Conservation (phyloP, 2,113 vertebrate genomes). For the Euleptes europaea region DNA sequence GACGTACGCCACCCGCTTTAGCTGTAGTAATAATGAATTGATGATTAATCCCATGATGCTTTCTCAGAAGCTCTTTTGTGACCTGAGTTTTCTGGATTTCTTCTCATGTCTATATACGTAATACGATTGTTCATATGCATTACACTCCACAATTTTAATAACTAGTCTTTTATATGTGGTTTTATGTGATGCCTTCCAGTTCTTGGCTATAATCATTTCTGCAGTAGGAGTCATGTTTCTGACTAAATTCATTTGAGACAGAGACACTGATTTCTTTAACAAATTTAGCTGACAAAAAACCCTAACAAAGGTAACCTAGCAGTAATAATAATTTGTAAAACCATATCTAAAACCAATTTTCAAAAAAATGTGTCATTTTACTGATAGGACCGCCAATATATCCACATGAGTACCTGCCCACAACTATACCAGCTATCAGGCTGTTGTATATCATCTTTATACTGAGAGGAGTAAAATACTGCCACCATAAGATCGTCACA, state of each 20-base stretch:
- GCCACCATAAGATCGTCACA: background rate
- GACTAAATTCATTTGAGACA: background rate
- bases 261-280: background rate
- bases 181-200: slow-evolving; percentile 6
- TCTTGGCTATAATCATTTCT: background rate
- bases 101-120: background rate
- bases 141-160: background rate
- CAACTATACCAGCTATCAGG: background rate
- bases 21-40: background rate
- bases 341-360: background rate
- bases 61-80: background rate
- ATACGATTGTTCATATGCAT: slow-evolving; percentile 2
- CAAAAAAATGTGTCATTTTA: background rate
- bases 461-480: background rate
- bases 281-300: background rate
- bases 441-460: background rate
- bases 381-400: background rate
- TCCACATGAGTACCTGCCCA: background rate
- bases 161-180: background rate
- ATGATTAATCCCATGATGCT: background rate
- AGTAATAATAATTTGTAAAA: background rate
- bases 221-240: background rate
- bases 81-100: background rate
- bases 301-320: background rate
- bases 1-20: too few relatives aligned